phyloP scores from a whole-genome alignment of 2,888 invertebrate species.

The Phengaris arion region DNA sequence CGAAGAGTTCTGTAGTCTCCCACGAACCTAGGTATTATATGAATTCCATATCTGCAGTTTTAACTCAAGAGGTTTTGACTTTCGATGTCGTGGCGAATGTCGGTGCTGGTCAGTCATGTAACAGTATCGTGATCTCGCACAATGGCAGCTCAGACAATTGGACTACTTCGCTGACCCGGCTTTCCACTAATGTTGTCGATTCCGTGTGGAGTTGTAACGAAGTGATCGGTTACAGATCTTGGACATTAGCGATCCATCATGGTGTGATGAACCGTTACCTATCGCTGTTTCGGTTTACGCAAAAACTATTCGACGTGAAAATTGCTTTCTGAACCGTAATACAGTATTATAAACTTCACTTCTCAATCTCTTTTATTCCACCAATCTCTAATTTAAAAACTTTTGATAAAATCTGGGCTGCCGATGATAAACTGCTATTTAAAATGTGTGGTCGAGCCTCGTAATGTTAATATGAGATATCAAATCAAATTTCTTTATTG shows the following conservation, averaged over 20 bases:
- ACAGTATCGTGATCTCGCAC: background rate
- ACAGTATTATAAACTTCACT: background rate
- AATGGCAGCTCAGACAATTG: conserved; percentile 12
- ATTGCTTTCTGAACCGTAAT: background rate
- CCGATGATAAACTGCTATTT: too few species aligned
- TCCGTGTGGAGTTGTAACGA: background rate
- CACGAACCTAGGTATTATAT: too few species aligned
- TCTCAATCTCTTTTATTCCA: too few species aligned
- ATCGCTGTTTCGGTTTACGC: conserved; percentile 1
- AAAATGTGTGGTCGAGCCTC: too few species aligned
- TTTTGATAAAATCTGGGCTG: too few species aligned
- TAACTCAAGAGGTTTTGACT: too few species aligned
- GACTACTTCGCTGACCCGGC: conserved; percentile 9
- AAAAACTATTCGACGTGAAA: background rate
- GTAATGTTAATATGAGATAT: too few species aligned
- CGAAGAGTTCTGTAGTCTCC: too few species aligned
- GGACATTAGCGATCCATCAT: conserved; percentile 4
- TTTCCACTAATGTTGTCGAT: conserved; percentile 11
- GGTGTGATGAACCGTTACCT: background rate
- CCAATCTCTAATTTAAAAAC: too few species aligned
- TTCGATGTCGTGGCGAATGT: too few species aligned
- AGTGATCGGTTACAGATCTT: background rate
- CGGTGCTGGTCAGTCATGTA: background rate
- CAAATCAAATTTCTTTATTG: too few species aligned
- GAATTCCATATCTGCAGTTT: too few species aligned